phyloP scores from a whole-genome alignment of 2,888 invertebrate species.

The Andrena bucephala region DNA sequence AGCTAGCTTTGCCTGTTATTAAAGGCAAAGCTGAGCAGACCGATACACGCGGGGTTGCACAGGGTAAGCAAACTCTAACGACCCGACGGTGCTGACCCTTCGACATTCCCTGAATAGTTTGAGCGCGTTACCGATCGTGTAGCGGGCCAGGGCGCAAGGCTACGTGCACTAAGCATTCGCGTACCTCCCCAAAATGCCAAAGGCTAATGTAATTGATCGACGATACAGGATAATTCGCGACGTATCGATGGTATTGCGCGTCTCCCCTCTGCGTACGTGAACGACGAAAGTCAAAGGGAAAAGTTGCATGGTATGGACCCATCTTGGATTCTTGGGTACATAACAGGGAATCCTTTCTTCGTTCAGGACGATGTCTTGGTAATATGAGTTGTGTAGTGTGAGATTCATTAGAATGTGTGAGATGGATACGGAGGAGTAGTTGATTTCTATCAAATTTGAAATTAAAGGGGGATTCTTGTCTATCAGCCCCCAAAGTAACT shows the following conservation, averaged over 20 bases:
- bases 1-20: slow-evolving; percentile 63
- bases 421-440: too few species aligned
- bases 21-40: slow-evolving; percentile 63
- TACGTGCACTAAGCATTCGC: slow-evolving; percentile 22
- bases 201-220: slow-evolving; percentile 62
- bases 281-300: slow-evolving; percentile 26
- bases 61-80: slow-evolving; percentile 68
- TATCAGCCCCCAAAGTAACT: too few species aligned
- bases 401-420: too few species aligned
- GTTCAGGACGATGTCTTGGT: too few species aligned
- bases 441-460: too few species aligned
- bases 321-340: background rate
- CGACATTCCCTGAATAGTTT: slow-evolving; percentile 75
- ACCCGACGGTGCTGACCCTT: slow-evolving; percentile 63
- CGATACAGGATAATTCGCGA: slow-evolving; percentile 61
- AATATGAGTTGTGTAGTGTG: too few species aligned
- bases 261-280: background rate
- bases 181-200: slow-evolving; percentile 50
- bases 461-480: too few species aligned
- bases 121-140: slow-evolving; percentile 60
- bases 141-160: slow-evolving; percentile 43
- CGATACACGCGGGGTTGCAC: slow-evolving; percentile 50
- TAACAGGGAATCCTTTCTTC: background rate
- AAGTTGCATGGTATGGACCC: background rate
- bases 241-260: slow-evolving; percentile 8